Evolutionary conservation across 2,797 vertebrate genomes (phyloP), one percentile per base, ranked within the genome.

Genomic region (Phylloscopus collybita): DNA sequence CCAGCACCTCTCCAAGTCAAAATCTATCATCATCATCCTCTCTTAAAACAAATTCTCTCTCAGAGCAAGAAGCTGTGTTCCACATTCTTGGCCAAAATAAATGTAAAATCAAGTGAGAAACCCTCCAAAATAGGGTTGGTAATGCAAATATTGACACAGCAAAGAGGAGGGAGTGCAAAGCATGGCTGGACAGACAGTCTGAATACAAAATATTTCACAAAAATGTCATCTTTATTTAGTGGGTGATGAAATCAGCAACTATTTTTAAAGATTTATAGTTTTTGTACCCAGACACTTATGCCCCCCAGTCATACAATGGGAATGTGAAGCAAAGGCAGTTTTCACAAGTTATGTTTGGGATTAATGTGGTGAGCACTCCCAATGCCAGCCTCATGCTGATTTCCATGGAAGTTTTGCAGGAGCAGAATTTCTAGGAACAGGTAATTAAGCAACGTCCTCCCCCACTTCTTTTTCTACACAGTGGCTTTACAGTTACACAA

Each of bases 141-240:
- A 96, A 95, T 83, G 78, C 95, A 96, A 97, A 96, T 97, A 96
- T 96, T 96, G 95, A 97, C 96, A 97, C 87, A 95, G 93, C 92
- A 88, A 95, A 94, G 95, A 94, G 61, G 81, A 95, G 91, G 74
- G 86, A 90, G 74, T 47, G 71, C 84, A 93, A 40, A 95, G 81
- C 67, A 84, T 53, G 83, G 95, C 80, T 95, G 93, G 78, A 95
- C 79, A 89, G 94, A 97, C 88, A 94, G 92, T 78, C 88, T 95
- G 67, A 93, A 95, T 88, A 78, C 71, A 93, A 96, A 92, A 92
- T 82, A 95, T 94, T 92, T 94, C 65, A 76, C 47, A 92, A 70
- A 88, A 96, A 86, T 79, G 82, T 69, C 93, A 78, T 95, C 90
- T 95, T 93, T 96, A 93, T 96, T 96, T 95, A 92, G 60, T 78